Evolutionary conservation across 2,797 vertebrate genomes (phyloP), one percentile per base, ranked within the genome.

Genomic region (Chromis chromis): DNA sequence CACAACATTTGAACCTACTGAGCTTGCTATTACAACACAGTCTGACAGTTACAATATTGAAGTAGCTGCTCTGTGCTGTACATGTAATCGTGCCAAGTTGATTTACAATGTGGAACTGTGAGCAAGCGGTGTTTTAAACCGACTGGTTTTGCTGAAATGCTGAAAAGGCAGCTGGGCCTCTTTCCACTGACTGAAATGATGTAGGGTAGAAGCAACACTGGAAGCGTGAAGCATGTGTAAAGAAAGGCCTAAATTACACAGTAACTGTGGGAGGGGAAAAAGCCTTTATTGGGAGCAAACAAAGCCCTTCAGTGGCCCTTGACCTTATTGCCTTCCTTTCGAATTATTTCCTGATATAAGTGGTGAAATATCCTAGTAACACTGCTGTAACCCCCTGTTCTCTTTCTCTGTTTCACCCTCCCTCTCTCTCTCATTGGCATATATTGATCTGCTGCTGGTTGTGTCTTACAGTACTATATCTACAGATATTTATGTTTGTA

Each of bases 401-500:
- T 17, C 8, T 21, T 62, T 40, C 33, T 25, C n/a, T 31, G 40
- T 40, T n/a, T 56, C 21, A 11, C 19, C 14, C 33, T 16, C 13
- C n/a, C 66, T 22, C 48, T 57, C 19, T 49, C 58, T 60, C 60
- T 62, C 33, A 22, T 52, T 65, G 57, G 17, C 60, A 46, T 40
- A 50, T 89, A 92, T 92, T 81, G 88, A 92, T 90, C 84, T 66
- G 67, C 57, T 84, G 79, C 78, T 85, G 66, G 52, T 88, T 82
- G 65, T 80, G 69, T 88, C 78, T 79, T 79, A 79, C 79, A 87
- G 76, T 84, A 84, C 79, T 80, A 88, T 85, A 86, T 83, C 78
- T 76, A 83, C 81, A n/a, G 79, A 88, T 91, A 91, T 93, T 92
- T 91, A 91, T 88, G 91, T 87, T 88, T 88, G 79, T 82, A 84